Evolutionary conservation across 2,797 vertebrate genomes (phyloP).

Genomic region (Coluber constrictor): DNA sequence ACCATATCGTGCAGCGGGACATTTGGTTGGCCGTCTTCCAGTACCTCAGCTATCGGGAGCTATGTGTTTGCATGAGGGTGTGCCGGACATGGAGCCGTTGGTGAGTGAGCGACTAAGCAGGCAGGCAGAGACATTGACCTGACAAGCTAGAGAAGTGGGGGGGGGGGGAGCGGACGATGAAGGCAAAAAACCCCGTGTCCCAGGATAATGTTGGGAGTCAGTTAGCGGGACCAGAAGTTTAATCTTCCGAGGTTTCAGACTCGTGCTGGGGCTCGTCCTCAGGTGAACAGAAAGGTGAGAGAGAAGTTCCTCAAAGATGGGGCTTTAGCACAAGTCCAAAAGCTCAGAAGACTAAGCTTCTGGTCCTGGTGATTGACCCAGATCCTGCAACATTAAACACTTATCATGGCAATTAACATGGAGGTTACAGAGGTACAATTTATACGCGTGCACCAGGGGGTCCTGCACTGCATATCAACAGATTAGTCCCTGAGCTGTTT

Average conservation of each 20-base stretch:
- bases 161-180: neutral
- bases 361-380: neutral
- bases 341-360: neutral
- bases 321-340: neutral
- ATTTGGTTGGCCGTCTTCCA: constrained; percentile 88
- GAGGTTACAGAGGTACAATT: neutral
- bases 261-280: neutral
- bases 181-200: neutral
- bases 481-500: neutral
- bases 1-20: constrained; percentile 83
- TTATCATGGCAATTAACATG: neutral
- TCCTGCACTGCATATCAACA: too few species aligned
- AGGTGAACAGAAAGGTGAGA: neutral
- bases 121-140: neutral
- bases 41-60: constrained; percentile 83
- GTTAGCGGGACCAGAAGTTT: neutral
- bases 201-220: neutral
- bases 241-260: neutral
- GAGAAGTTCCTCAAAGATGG: neutral
- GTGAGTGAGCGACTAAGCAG: constrained; percentile 60
- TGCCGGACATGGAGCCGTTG: constrained; percentile 93
- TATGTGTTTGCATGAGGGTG: constrained; percentile 91
- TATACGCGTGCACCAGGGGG: too few species aligned
- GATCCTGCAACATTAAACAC: neutral
- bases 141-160: neutral